phyloP scores from a whole-genome alignment of 1,140 invertebrate genomes.

The Orius insidiosus region DNA sequence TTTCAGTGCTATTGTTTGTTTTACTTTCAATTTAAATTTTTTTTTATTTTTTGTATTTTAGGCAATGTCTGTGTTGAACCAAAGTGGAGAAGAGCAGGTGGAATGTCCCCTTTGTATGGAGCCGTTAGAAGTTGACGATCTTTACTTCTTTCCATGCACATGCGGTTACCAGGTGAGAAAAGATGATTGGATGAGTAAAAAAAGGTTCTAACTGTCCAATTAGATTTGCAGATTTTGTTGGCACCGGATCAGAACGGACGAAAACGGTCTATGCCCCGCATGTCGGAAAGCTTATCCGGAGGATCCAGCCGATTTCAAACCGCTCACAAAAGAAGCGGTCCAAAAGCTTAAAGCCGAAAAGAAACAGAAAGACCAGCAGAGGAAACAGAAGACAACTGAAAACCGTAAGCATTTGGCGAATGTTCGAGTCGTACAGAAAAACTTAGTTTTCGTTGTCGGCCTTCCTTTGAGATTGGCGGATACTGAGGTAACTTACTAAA shows the following conservation, averaged over 20 bases:
- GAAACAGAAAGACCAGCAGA: constrained; percentile 83
- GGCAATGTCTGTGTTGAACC: constrained; percentile 41
- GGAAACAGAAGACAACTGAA: constrained; percentile 90
- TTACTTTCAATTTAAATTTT: too few relatives aligned
- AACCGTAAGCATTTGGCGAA: constrained; percentile 92
- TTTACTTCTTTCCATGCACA: constrained; percentile 97
- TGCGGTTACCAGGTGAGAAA: constrained; percentile 88
- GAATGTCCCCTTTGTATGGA: constrained; percentile 99
- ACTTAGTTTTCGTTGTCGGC: constrained; percentile 98
- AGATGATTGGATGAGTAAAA: too few relatives aligned
- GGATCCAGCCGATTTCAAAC: constrained; percentile 96
- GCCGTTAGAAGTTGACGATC: constrained; percentile 92
- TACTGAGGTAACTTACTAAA: constrained; percentile 47
- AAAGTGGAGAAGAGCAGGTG: constrained; percentile 45
- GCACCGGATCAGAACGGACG: constrained; percentile 97
- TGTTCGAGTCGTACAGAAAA: constrained; percentile 96
- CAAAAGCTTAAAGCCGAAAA: constrained; percentile 78
- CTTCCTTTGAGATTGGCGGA: constrained; percentile 87
- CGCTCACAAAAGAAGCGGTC: constrained; percentile 76
- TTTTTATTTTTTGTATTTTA: too few relatives aligned
- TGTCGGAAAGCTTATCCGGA: constrained; percentile 97
- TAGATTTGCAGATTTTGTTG: constrained; percentile 99
- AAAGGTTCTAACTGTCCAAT: too few relatives aligned
- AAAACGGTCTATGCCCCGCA: constrained; percentile 96
- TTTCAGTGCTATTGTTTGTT: too few relatives aligned